Evolutionary conservation across 2,797 vertebrate genomes (phyloP).

Genomic region (Kryptolebias ocellatus): DNA sequence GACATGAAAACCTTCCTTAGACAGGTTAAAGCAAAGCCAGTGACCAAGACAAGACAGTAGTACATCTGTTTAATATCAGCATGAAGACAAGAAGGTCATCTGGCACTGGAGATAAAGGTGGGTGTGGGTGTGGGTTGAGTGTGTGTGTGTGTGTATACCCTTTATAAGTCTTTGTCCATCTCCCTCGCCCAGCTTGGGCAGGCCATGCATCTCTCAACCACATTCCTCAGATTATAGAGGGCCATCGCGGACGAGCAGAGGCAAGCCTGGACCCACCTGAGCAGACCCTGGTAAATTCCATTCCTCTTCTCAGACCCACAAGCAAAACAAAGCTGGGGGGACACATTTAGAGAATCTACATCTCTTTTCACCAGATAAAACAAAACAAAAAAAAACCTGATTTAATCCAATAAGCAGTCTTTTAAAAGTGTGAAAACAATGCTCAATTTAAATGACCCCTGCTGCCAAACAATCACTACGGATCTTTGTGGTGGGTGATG

Average conservation of each 20-base stretch:
- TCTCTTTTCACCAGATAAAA: background rate
- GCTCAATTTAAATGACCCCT: conserved; percentile 29
- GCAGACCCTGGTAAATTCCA: conserved; percentile 78
- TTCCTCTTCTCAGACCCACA: conserved; percentile 62
- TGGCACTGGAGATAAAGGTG: conserved; percentile 70
- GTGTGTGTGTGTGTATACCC: conserved; percentile 31
- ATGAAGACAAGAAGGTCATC: conserved; percentile 62
- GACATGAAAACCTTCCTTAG: background rate
- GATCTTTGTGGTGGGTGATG: conserved; percentile 46
- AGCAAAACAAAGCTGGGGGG: conserved; percentile 7
- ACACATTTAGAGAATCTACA: conserved; percentile 11
- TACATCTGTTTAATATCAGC: conserved; percentile 60
- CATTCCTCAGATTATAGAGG: conserved; percentile 79
- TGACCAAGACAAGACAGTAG: conserved; percentile 27
- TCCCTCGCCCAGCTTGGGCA: conserved; percentile 69
- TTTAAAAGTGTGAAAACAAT: conserved; percentile 10
- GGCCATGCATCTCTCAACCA: conserved; percentile 69
- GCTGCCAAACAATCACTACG: conserved; percentile 37
- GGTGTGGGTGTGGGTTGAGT: conserved; percentile 57
- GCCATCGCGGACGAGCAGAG: conserved; percentile 70
- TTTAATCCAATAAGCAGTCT: conserved; percentile 2
- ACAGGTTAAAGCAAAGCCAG: conserved; percentile 29
- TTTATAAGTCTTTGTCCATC: conserved; percentile 70
- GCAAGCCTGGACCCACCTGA: conserved; percentile 78
- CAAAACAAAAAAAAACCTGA: background rate